Evolutionary conservation across 2,113 vertebrate species (phyloP), one percentile per base, ranked within the genome.

Genomic region (Willisornis vidua): DNA sequence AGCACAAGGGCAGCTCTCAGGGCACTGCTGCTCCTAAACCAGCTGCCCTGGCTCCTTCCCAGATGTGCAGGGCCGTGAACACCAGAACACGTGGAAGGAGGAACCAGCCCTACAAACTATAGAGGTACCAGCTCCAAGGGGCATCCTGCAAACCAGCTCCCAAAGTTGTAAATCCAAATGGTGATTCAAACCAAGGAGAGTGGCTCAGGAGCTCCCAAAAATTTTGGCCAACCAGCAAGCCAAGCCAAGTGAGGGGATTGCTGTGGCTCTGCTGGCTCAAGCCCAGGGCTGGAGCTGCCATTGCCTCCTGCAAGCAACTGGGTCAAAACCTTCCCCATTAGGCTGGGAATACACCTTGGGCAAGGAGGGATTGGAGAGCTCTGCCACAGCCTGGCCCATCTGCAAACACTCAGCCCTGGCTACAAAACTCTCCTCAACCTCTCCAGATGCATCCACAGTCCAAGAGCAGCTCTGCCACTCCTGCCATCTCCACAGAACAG

Each of bases 61-160:
- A 43, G 58, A 23, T 2, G 14, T 3, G 2, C 66, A 19, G 59
- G 23, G 12, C 52, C 22, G 52, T 52, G 23, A 68, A 15, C 7
- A 54, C 52, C 29, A 17, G 20, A 11, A 3, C 2, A 31, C 11
- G 17, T 26, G 19, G 10, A 23, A 76, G 58, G 41, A 79, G 13
- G 18, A 29, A 23, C 31, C 43, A 37, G 25, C 24, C 48, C 41
- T 22, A 7, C 7, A 4, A 22, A 58, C 46, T 7, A 23, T 5
- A 4, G 1, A 0, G 1, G 14, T 54, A 49, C 49, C 61, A 48
- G 71, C 29, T 73, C 28, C 0, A 0, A 45, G 19, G 33, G 18
- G 15, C 12, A 5, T 39, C 4, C 41, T 24, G 9, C 63, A 73
- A 58, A 10, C 7, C 23, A 31, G 2, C 45, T 80, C n/a, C 61